phyloP scores from a whole-genome alignment of 2,888 invertebrate species.

The Lasioglossum vierecki region DNA sequence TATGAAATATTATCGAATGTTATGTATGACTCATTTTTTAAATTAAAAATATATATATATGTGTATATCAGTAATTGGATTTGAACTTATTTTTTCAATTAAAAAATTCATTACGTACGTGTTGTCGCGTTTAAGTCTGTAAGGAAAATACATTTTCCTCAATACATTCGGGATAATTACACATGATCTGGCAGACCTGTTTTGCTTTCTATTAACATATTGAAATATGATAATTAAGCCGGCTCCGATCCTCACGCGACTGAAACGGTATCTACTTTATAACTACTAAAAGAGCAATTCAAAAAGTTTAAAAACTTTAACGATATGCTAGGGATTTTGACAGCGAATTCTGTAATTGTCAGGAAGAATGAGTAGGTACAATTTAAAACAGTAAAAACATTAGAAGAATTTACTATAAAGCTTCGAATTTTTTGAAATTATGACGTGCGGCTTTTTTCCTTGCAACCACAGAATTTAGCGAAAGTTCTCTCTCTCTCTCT shows the following conservation, averaged over 20 bases:
- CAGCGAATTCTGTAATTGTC: neutral
- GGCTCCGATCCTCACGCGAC: neutral
- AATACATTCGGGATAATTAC: slow-evolving; percentile 3
- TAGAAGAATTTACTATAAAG: too few species aligned
- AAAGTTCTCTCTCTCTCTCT: neutral
- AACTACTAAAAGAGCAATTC: neutral
- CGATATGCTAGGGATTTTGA: slow-evolving; percentile 26
- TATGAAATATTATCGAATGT: slow-evolving; percentile 30
- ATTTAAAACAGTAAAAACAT: too few species aligned
- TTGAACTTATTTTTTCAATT: slow-evolving; percentile 10
- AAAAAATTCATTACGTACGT: neutral
- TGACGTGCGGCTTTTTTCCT: too few species aligned
- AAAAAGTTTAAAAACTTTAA: neutral
- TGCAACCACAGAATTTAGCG: neutral
- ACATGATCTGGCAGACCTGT: slow-evolving; percentile 11
- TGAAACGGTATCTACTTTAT: neutral
- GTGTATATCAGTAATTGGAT: slow-evolving; percentile 45
- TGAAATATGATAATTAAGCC: slow-evolving; percentile 29
- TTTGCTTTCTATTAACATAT: neutral
- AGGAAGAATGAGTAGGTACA: too few species aligned
- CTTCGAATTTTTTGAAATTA: too few species aligned
- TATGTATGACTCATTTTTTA: slow-evolving; percentile 40
- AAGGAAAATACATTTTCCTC: slow-evolving; percentile 10
- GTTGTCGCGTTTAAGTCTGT: neutral
- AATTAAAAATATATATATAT: slow-evolving; percentile 61